These are phyloP conservation scores for Galemys pyrenaicus DNA, from an alignment of 2,113 vertebrate species.

Conservation along the genomic window DNA sequence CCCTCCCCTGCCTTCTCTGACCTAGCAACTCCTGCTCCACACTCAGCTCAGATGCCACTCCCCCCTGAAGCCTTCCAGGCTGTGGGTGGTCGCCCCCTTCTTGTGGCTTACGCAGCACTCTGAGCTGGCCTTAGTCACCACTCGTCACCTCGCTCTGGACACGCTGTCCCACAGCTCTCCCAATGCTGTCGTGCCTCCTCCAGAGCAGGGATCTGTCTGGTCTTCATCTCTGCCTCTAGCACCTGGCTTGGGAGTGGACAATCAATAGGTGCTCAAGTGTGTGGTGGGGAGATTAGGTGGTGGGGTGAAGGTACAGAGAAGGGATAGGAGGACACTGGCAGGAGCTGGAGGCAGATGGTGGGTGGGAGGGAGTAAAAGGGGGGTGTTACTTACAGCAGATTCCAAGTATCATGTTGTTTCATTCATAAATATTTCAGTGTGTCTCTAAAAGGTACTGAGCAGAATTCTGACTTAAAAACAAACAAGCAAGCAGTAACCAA, in stretches of 20 bases:
- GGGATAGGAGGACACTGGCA: background rate
- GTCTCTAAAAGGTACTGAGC: background rate
- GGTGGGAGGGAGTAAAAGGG: background rate
- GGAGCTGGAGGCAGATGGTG: background rate
- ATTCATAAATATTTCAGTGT: background rate
- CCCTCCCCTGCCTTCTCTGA: background rate
- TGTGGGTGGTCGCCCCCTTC: accelerated
- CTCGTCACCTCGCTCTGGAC: background rate
- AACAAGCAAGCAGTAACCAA: background rate
- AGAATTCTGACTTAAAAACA: background rate
- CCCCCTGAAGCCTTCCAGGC: background rate
- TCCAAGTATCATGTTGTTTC: background rate
- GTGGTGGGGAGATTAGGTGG: background rate
- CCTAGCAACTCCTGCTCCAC: background rate
- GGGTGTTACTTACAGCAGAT: background rate
- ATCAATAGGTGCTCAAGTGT: background rate
- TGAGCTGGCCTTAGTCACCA: background rate
- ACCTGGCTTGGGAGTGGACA: background rate
- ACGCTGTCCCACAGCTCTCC: background rate
- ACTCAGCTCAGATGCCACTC: background rate
- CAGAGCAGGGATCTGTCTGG: background rate
- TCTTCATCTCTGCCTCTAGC: background rate
- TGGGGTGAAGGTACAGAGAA: background rate
- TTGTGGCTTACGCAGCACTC: background rate
- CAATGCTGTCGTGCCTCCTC: background rate